These are phyloP conservation scores for Drosophila triauraria DNA, from an alignment of 1,140 invertebrate genomes.

Conservation along the genomic window DNA sequence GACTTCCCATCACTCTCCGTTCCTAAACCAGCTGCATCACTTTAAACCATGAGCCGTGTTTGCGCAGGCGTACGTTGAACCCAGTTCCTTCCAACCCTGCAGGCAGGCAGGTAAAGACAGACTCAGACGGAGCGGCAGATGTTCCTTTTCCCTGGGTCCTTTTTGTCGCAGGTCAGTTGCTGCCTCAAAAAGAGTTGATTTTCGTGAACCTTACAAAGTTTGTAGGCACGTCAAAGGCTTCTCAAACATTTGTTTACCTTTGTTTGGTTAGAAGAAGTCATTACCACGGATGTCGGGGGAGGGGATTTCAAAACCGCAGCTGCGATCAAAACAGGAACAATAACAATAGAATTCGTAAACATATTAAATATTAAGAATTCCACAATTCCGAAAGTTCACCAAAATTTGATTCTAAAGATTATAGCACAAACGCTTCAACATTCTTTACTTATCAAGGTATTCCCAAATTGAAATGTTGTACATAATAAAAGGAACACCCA, in stretches of 20 bases:
- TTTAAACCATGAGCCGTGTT: slow-evolving; percentile 35
- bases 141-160: slow-evolving; percentile 47
- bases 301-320: not conserved
- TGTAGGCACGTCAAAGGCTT: slow-evolving; percentile 55
- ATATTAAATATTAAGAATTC: not conserved
- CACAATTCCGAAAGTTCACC: too few relatives aligned
- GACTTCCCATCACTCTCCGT: slow-evolving; percentile 37
- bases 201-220: slow-evolving; percentile 49
- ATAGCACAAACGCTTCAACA: too few relatives aligned
- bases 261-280: slow-evolving; percentile 77
- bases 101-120: slow-evolving; percentile 35
- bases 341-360: not conserved
- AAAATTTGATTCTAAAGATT: too few relatives aligned
- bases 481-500: too few relatives aligned
- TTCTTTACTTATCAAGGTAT: too few relatives aligned
- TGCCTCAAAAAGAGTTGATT: slow-evolving; percentile 55
- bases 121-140: slow-evolving; percentile 66
- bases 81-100: slow-evolving; percentile 29
- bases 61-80: slow-evolving; percentile 81
- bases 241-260: slow-evolving; percentile 73
- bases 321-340: slow-evolving; percentile 9
- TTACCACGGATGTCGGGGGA: slow-evolving; percentile 37
- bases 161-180: slow-evolving; percentile 81
- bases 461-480: too few relatives aligned
- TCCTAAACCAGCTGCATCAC: slow-evolving; percentile 58